These are phyloP conservation scores for Acleris emargana DNA, from an alignment of 2,888 invertebrate genomes.

Conservation along the genomic window DNA sequence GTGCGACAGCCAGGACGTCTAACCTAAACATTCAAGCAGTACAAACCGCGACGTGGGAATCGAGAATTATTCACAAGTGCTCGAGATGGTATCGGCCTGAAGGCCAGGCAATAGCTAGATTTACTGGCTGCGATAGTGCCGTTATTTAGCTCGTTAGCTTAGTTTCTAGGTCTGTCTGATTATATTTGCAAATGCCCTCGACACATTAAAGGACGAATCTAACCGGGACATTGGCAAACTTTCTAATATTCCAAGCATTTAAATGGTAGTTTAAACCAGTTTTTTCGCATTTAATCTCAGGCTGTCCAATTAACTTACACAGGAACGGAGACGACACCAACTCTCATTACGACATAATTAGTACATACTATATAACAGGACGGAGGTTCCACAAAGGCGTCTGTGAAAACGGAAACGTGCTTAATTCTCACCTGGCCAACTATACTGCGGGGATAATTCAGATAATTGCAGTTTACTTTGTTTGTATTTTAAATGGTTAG, in stretches of 20 bases:
- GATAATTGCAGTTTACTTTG: conserved; percentile 6
- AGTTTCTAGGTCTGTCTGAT: conserved; percentile 51
- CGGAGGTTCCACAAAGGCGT: conserved; percentile 41
- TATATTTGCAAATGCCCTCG: conserved; percentile 43
- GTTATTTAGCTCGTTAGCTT: conserved; percentile 63
- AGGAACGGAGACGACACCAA: conserved; percentile 43
- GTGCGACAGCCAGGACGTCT: conserved; percentile 21
- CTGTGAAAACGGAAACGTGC: conserved; percentile 46
- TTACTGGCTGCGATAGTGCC: conserved; percentile 52
- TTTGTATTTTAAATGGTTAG: conserved; percentile 8
- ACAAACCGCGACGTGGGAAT: conserved; percentile 43
- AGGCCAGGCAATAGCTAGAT: conserved; percentile 51
- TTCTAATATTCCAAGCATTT: conserved; percentile 9
- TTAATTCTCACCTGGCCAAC: conserved; percentile 50
- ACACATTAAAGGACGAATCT: conserved; percentile 34
- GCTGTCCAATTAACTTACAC: conserved; percentile 46
- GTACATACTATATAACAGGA: conserved; percentile 42
- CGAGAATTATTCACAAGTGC: conserved; percentile 47
- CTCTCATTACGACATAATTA: conserved; percentile 44
- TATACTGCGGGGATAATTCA: conserved; percentile 13
- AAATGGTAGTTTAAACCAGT: conserved; percentile 1
- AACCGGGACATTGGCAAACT: conserved; percentile 11
- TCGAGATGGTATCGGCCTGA: conserved; percentile 50
- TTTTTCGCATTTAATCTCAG: conserved; percentile 36
- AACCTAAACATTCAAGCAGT: conserved; percentile 20